phyloP scores from a whole-genome alignment of 2,797 vertebrate species.

The Buceros bicornis region DNA sequence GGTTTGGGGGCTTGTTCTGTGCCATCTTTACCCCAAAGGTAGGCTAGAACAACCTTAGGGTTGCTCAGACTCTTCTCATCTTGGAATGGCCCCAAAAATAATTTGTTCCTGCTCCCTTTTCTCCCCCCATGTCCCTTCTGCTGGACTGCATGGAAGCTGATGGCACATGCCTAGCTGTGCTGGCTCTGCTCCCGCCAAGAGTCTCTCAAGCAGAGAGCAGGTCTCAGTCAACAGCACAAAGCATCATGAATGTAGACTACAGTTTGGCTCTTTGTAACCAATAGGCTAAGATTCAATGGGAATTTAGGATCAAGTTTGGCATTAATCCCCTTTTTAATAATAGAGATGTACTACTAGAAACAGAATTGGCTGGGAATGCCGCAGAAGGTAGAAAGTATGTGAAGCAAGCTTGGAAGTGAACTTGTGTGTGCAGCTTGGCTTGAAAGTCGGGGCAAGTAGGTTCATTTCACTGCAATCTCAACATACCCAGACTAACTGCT shows the following conservation, averaged over 20 bases:
- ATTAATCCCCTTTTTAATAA: not conserved
- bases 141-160: accelerated
- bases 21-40: not conserved
- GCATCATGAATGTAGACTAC: not conserved
- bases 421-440: not conserved
- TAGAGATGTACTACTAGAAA: not conserved
- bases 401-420: not conserved
- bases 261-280: not conserved
- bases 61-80: not conserved
- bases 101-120: not conserved
- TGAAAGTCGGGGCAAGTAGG: not conserved
- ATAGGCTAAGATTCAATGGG: not conserved
- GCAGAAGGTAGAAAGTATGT: not conserved
- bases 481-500: not conserved
- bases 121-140: accelerated
- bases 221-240: not conserved
- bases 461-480: not conserved
- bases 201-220: not conserved
- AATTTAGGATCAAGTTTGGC: not conserved
- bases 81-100: not conserved
- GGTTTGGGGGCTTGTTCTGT: not conserved
- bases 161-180: not conserved
- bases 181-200: not conserved
- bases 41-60: not conserved
- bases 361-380: not conserved